Percentiles rank a stretch among this genome's conserved stretches.
phyloP scores from a whole-genome alignment of 2,888 invertebrate species.

The Xestia xanthographa region DNA sequence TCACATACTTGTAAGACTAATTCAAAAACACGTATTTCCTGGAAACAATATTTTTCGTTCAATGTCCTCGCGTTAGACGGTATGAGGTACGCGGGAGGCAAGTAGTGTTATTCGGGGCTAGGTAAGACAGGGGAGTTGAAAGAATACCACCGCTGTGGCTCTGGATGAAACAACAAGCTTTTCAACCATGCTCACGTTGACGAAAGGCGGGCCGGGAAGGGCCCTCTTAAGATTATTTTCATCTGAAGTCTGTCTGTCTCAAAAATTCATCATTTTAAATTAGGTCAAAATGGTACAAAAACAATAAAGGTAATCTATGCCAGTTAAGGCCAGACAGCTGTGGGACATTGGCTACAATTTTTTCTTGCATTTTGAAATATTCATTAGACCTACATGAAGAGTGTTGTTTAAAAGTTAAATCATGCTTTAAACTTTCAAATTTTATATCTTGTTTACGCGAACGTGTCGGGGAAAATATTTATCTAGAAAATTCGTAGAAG shows the following conservation, averaged over 20 bases:
- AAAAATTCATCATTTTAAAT: conserved; percentile 31
- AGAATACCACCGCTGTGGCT: too few relatives aligned
- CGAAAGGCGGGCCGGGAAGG: too few relatives aligned
- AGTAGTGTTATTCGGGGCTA: too few relatives aligned
- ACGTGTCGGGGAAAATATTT: background rate
- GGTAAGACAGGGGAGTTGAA: too few relatives aligned
- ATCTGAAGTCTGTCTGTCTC: background rate
- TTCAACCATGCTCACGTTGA: too few relatives aligned
- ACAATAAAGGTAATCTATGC: background rate
- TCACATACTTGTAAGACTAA: too few relatives aligned
- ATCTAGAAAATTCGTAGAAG: background rate
- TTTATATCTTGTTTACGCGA: conserved; percentile 41
- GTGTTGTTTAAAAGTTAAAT: conserved; percentile 31
- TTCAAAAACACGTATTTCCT: too few relatives aligned
- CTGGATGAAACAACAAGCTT: too few relatives aligned
- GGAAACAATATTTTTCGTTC: too few relatives aligned
- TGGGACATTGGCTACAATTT: conserved; percentile 18
- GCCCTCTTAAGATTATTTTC: background rate
- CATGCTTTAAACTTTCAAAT: conserved; percentile 31
- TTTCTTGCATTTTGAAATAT: conserved; percentile 30
- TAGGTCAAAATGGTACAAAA: conserved; percentile 15
- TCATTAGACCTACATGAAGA: background rate
- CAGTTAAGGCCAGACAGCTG: conserved; percentile 1
- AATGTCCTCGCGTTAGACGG: too few relatives aligned
- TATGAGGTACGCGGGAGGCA: too few relatives aligned